These are phyloP conservation scores for Lucifuga dentata DNA, from an alignment of 2,113 vertebrate species.

Conservation along the genomic window DNA sequence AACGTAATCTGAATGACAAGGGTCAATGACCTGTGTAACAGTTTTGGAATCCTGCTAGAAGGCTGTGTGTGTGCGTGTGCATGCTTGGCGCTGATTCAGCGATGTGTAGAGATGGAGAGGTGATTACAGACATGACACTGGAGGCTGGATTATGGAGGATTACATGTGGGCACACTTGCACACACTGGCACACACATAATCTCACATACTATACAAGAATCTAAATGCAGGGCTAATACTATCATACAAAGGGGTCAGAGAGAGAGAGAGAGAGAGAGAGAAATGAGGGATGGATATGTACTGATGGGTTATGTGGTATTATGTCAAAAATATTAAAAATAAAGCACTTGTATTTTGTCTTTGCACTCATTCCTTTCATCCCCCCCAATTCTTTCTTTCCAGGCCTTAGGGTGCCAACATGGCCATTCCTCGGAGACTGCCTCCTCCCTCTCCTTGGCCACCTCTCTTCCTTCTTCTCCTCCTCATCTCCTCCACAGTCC, in stretches of 20 bases:
- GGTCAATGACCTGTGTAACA: constrained; percentile 22
- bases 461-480: constrained; percentile 69
- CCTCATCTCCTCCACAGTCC: constrained; percentile 63
- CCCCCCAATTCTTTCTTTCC: constrained; percentile 23
- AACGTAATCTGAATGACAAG: constrained; percentile 45
- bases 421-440: constrained; percentile 69
- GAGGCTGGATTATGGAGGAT: constrained; percentile 74
- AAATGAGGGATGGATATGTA: constrained; percentile 41
- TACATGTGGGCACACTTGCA: constrained; percentile 52
- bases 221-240: constrained; percentile 60
- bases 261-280: constrained; percentile 15
- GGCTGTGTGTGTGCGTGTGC: constrained; percentile 27
- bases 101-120: constrained; percentile 63
- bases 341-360: constrained; percentile 48
- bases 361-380: constrained; percentile 37
- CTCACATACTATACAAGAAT: constrained; percentile 34
- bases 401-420: constrained; percentile 83
- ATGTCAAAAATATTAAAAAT: constrained; percentile 64
- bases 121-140: constrained; percentile 77
- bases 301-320: constrained; percentile 59
- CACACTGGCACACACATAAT: constrained; percentile 29
- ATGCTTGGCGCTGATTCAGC: constrained; percentile 30
- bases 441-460: constrained; percentile 64
- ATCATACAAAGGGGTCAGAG: constrained; percentile 55
- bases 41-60: constrained; percentile 36